These are phyloP conservation scores for Oscheius sp. DNA, from an alignment of 1,140 invertebrate genomes.

Conservation along the genomic window DNA sequence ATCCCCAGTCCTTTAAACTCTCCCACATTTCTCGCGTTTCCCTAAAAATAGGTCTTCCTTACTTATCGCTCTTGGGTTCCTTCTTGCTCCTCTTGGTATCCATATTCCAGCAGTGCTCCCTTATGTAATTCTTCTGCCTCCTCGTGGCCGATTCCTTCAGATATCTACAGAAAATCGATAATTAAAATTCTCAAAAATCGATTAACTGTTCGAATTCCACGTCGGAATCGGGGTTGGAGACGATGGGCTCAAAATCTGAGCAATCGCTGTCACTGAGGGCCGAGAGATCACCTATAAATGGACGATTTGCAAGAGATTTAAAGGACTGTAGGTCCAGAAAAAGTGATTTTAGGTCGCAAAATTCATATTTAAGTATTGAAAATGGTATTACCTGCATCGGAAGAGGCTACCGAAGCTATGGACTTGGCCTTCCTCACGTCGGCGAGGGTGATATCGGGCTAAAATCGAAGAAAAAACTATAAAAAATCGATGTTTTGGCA, in stretches of 20 bases:
- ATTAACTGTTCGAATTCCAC: neutral
- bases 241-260: neutral
- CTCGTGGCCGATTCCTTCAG: neutral
- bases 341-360: too few species aligned
- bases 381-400: neutral
- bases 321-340: too few species aligned
- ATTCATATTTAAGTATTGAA: neutral
- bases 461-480: neutral
- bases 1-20: too few species aligned
- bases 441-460: neutral
- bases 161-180: neutral
- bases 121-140: neutral
- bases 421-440: neutral
- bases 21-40: too few species aligned
- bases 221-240: neutral
- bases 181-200: neutral
- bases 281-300: neutral
- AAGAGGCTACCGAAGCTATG: neutral
- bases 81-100: neutral
- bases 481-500: neutral
- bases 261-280: neutral
- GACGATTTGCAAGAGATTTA: too few species aligned
- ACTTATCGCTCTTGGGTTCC: too few species aligned
- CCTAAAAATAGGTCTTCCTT: too few species aligned
- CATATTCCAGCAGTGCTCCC: neutral